Base-by-base conservation (phyloP, 2,888 invertebrate genomes). In the Andrena hattorfiana region DNA sequence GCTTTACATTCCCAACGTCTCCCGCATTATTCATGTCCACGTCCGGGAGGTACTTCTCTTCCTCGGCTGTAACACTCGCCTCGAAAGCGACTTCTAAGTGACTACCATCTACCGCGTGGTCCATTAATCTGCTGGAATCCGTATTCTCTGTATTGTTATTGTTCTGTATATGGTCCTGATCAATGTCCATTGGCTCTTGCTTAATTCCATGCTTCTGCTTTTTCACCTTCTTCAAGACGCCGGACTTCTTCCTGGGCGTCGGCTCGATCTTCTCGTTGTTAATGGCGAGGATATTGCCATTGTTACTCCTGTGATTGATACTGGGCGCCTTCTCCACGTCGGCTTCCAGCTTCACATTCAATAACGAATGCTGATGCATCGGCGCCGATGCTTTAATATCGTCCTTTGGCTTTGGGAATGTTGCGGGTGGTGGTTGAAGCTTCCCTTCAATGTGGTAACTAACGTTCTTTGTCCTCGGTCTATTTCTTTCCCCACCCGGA, bases 401-500 rank as follows among this genome's bases (percentile, higher is more conserved):
- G 6, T 93, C 92, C 62, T 91, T 90, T n/a, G 92, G 91, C 60
- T 92, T 92, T 4, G 95, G 94, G 87, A 96, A 96, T 16, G 95
- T 95, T 2, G 95, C 96, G 0, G 95, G 89, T 0, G 95, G 93
- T 16, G 95, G 86, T 89, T 95, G 95, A 68, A 95, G 94, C 48
- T 95, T 94, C 77, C 95, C 95, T 72, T 95, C 94, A 48, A 95
- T 93, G 86, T 96, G 96, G 91, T 95, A 95, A 89, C 95, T 95
- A 1, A 96, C 96, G 91, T 96, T 96, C 90, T 96, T 96, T 56
- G 96, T 96, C 75, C 96, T 94, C 1, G 96, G 96, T 10, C 95
- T 92, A 49, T 95, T 94, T n/a, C 88, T 81, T 87, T 95, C 95
- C 8, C 95, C 95, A 1, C 91, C 95, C 79, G 70, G 94, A 91